Conservation (phyloP, 2,888 invertebrate species). For the Idaea aversata region DNA sequence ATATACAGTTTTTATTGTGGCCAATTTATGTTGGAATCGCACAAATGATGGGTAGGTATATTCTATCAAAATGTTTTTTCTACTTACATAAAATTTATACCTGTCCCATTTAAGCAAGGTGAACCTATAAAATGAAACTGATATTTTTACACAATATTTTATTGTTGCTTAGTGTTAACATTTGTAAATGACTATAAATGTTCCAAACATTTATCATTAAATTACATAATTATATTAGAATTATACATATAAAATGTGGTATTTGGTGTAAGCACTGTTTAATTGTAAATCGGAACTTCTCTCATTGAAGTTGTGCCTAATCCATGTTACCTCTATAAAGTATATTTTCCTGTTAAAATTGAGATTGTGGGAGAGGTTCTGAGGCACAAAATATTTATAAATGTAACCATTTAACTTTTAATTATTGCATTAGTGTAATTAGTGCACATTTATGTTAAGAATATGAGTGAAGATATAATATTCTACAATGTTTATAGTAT, state of each 20-base stretch:
- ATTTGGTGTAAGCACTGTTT: slow-evolving; percentile 18
- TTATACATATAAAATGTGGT: slow-evolving; percentile 5
- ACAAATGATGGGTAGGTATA: no score
- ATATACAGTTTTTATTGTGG: no score
- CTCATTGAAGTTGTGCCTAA: slow-evolving; percentile 19
- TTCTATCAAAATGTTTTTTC: no score
- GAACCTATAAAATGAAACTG: slow-evolving; percentile 14
- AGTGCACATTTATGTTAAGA: slow-evolving; percentile 3
- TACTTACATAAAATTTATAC: no score
- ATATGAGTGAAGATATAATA: neutral
- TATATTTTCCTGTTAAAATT: slow-evolving; percentile 13
- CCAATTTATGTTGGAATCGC: no score
- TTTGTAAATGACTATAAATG: slow-evolving; percentile 21
- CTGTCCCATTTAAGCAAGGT: no score
- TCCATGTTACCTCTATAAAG: slow-evolving; percentile 13
- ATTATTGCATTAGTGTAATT: neutral
- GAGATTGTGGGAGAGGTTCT: slow-evolving; percentile 14
- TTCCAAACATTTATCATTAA: slow-evolving; percentile 22
- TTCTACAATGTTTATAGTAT: slow-evolving; percentile 9
- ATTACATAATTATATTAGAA: slow-evolving; percentile 8
- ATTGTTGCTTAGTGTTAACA: slow-evolving; percentile 22
- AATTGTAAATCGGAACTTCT: slow-evolving; percentile 15
- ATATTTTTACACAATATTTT: slow-evolving; percentile 24
- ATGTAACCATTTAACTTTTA: neutral
- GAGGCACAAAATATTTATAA: slow-evolving; percentile 18